Conservation (phyloP, 1,140 invertebrate genomes). For the Augochlora pura region DNA sequence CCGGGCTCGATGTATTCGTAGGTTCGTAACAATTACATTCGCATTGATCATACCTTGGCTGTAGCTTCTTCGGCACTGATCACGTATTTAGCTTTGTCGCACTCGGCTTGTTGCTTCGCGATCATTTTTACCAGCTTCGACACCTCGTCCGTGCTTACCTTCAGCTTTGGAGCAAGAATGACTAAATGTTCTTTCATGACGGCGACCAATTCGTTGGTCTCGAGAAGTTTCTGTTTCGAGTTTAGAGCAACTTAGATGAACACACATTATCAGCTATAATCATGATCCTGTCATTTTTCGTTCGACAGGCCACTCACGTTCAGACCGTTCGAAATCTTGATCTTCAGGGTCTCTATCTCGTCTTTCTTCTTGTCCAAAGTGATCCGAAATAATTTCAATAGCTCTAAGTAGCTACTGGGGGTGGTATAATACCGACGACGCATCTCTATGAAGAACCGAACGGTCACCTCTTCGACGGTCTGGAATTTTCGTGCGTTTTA, state of each 20-base stretch:
- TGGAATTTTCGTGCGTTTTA: conserved; percentile 62
- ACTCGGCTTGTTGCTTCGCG: conserved; percentile 90
- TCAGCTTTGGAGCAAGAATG: conserved; percentile 91
- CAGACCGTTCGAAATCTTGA: conserved; percentile 88
- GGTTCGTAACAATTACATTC: no score
- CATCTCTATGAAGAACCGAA: conserved; percentile 89
- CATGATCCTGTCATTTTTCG: no score
- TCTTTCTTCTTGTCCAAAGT: conserved; percentile 85
- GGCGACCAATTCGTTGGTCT: conserved; percentile 91
- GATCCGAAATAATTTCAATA: conserved; percentile 89
- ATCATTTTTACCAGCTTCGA: conserved; percentile 88
- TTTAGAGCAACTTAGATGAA: no score
- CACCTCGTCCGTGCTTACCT: conserved; percentile 90
- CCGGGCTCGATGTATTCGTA: no score
- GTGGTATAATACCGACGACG: conserved; percentile 93
- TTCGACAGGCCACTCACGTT: conserved; percentile 77
- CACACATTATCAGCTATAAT: no score
- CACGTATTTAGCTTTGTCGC: conserved; percentile 88
- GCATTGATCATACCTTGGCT: conserved; percentile 84
- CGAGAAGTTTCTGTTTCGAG: conserved; percentile 86
- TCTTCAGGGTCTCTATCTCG: conserved; percentile 84
- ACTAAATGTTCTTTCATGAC: conserved; percentile 94
- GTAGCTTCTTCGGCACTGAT: conserved; percentile 89
- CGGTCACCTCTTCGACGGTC: conserved; percentile 88
- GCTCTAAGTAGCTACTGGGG: conserved; percentile 92